phyloP scores from a whole-genome alignment of 64 coral and sea anemone genomes.

The Astreopora myriophthalma region DNA sequence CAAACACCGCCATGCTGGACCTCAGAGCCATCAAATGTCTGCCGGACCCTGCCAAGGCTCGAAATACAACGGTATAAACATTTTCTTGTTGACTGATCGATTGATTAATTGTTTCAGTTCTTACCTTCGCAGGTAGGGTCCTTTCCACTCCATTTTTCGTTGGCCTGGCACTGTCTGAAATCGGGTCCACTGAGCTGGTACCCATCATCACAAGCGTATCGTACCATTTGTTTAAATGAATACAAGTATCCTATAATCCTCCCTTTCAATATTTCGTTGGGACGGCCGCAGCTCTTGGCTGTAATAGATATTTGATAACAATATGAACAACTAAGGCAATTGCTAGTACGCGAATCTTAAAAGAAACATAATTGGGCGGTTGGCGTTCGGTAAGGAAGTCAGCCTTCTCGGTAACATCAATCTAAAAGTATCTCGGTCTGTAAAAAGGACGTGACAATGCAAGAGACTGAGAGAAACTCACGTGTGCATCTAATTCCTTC shows the following conservation, averaged over 20 bases:
- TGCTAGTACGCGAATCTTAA: no score
- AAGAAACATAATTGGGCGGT: no score
- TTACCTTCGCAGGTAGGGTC: constrained; percentile 21
- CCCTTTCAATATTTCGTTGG: neutral
- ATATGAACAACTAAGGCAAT: neutral
- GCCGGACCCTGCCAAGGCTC: no score
- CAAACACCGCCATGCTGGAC: no score
- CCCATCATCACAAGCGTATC: neutral
- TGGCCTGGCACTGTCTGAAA: constrained; percentile 39
- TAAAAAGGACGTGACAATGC: no score
- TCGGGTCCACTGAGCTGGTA: constrained; percentile 2
- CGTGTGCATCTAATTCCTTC: constrained; percentile 8
- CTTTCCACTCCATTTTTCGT: constrained; percentile 14
- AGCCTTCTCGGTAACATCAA: no score
- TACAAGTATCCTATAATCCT: neutral
- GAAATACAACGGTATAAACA: no score
- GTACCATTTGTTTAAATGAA: neutral
- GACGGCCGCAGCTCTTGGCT: constrained; percentile 22
- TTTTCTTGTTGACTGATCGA: neutral
- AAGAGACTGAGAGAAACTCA: neutral
- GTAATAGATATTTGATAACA: neutral
- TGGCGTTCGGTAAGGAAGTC: no score
- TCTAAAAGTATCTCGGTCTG: no score
- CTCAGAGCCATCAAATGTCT: no score
- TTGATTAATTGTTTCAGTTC: neutral